These are phyloP conservation scores for Galagoides demidoff DNA, from an alignment of 2,797 vertebrate species.

Conservation along the genomic window DNA sequence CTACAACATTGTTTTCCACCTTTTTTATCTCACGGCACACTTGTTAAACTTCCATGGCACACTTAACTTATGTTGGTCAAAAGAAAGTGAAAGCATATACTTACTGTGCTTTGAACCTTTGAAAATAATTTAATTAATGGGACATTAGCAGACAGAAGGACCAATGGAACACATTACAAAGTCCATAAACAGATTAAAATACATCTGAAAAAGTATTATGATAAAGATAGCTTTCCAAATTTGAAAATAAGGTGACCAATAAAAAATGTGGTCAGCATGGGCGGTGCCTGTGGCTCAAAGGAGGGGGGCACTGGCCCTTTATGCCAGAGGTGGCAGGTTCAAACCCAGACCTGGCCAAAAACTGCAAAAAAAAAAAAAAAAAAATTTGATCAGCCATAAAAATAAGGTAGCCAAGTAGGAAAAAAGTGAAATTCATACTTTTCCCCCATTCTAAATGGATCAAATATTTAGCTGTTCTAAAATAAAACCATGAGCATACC, in stretches of 20 bases:
- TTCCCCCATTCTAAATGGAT: not conserved
- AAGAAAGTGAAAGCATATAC: no score
- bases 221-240: not conserved
- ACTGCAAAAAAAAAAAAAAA: not conserved
- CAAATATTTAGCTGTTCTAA: not conserved
- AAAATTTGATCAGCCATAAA: not conserved
- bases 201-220: not conserved
- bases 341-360: no score
- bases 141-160: not conserved
- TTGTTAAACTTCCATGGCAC: no score
- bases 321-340: no score
- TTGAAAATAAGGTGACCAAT: not conserved
- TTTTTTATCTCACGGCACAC: no score
- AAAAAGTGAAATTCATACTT: not conserved
- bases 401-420: not conserved
- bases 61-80: no score
- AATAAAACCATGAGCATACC: not conserved
- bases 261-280: not conserved
- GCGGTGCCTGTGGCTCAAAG: no score
- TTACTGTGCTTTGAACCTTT: no score
- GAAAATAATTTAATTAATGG: no score
- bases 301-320: no score
- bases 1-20: not conserved
- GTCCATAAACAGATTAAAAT: not conserved
- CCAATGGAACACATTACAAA: not conserved